These are phyloP conservation scores for Drosophila mauritiana DNA, from an alignment of 1,140 invertebrate genomes.

Conservation along the genomic window DNA sequence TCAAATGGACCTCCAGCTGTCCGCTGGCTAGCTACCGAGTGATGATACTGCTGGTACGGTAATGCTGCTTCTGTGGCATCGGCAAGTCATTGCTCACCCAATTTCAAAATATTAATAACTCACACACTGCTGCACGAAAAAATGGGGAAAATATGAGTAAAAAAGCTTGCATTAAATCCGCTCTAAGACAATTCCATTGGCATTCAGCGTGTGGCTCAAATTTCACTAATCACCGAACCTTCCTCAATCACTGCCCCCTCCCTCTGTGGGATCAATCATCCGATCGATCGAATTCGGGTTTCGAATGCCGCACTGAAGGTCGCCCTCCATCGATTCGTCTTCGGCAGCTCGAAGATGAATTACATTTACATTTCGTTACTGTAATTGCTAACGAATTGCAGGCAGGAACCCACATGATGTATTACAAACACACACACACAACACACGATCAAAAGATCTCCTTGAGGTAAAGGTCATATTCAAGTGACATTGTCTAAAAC, in stretches of 20 bases:
- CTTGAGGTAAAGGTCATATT: conserved; percentile 36
- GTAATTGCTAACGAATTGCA: conserved; percentile 61
- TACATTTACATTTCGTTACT: conserved; percentile 72
- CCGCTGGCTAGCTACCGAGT: conserved; percentile 34
- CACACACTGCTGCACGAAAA: conserved; percentile 26
- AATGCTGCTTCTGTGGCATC: conserved; percentile 44
- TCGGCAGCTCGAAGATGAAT: conserved; percentile 64
- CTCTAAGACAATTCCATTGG: conserved; percentile 74
- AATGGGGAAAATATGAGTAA: conserved; percentile 23
- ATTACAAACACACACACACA: conserved; percentile 6
- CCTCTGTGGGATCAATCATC: conserved; percentile 41
- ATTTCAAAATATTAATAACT: conserved; percentile 72
- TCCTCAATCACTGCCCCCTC: conserved; percentile 31
- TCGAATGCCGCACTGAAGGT: conserved; percentile 56
- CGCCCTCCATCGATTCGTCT: conserved; percentile 44
- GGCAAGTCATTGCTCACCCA: conserved; percentile 78
- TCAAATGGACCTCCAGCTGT: conserved; percentile 62
- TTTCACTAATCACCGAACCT: conserved; percentile 67
- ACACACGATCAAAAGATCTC: conserved; percentile 17
- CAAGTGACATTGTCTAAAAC: conserved; percentile 20
- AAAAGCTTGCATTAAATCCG: conserved; percentile 56
- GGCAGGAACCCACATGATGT: conserved; percentile 31
- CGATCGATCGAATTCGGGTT: conserved; percentile 50
- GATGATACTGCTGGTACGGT: conserved; percentile 45
- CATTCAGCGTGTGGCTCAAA: conserved; percentile 69